Percentiles rank a stretch among this genome's conserved stretches.
These are phyloP conservation scores for Smittia aterrima DNA, from an alignment of 2,888 invertebrate genomes.

Conservation along the genomic window DNA sequence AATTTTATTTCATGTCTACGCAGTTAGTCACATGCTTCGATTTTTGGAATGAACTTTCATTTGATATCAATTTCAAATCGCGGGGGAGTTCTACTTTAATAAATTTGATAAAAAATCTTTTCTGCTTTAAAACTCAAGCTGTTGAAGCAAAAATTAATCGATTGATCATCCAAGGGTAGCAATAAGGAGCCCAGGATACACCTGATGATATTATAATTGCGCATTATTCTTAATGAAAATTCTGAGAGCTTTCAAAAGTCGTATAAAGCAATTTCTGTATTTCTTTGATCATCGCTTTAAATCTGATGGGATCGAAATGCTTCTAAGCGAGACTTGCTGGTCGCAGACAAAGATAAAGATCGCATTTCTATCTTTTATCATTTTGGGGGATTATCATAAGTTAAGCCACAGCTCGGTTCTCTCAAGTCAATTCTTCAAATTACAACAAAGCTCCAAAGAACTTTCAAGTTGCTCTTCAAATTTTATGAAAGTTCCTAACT, in stretches of 20 bases:
- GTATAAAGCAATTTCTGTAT: background rate
- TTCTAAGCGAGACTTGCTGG: background rate
- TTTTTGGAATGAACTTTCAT: constrained; percentile 33
- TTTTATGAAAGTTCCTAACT: too few relatives aligned
- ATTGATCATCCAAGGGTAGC: background rate
- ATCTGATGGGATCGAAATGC: background rate
- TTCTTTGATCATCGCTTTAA: background rate
- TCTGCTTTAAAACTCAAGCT: background rate
- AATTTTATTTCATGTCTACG: constrained; percentile 27
- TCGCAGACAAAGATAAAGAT: background rate
- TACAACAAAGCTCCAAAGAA: too few relatives aligned
- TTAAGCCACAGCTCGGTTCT: background rate
- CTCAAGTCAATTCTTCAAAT: too few relatives aligned
- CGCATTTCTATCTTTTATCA: background rate
- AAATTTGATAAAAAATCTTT: constrained; percentile 1
- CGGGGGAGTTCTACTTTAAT: constrained; percentile 1
- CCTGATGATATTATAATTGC: background rate
- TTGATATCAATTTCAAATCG: constrained; percentile 7
- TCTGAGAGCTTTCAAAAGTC: background rate
- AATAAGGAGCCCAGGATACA: background rate
- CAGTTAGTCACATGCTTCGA: background rate
- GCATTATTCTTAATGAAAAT: background rate
- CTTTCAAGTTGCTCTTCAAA: too few relatives aligned
- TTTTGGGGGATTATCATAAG: constrained; percentile 21
- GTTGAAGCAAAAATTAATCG: background rate